Conservation (phyloP, 1,140 invertebrate species). For the Reticulitermes speratus region DNA sequence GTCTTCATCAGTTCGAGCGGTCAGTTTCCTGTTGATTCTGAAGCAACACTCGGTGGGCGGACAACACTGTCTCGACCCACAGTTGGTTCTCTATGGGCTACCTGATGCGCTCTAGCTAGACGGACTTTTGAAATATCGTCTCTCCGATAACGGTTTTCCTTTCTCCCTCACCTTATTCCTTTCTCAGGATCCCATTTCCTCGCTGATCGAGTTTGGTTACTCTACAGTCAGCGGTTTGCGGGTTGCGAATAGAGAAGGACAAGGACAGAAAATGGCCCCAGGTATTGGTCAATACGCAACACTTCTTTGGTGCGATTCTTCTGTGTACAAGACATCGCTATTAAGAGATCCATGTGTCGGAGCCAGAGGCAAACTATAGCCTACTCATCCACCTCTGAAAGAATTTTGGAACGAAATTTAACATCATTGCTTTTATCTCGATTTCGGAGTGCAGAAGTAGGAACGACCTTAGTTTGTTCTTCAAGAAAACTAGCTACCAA, state of each 20-base stretch:
- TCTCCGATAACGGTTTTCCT: neutral
- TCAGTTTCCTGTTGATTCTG: neutral
- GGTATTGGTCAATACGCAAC: neutral
- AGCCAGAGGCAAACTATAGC: no score
- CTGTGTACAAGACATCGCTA: no score
- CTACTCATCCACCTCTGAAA: no score
- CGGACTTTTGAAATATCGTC: slow-evolving; percentile 6
- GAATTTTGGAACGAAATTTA: no score
- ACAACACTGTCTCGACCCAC: neutral
- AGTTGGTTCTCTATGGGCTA: neutral
- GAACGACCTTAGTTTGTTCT: no score
- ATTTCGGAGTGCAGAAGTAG: no score
- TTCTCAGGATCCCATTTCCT: slow-evolving; percentile 3
- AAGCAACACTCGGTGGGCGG: neutral
- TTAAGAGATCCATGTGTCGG: no score
- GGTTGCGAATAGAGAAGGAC: neutral
- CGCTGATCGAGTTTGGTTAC: slow-evolving; percentile 13
- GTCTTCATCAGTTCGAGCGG: neutral
- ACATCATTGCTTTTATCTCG: no score
- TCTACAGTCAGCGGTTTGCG: neutral
- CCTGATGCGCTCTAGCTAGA: neutral
- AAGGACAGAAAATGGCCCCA: neutral
- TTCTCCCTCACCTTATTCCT: neutral
- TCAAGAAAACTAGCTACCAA: no score
- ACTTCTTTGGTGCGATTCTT: neutral